Evolutionary conservation across 2,797 vertebrate species (phyloP), one percentile per base, ranked within the genome.

Genomic region (Valencia hispanica): DNA sequence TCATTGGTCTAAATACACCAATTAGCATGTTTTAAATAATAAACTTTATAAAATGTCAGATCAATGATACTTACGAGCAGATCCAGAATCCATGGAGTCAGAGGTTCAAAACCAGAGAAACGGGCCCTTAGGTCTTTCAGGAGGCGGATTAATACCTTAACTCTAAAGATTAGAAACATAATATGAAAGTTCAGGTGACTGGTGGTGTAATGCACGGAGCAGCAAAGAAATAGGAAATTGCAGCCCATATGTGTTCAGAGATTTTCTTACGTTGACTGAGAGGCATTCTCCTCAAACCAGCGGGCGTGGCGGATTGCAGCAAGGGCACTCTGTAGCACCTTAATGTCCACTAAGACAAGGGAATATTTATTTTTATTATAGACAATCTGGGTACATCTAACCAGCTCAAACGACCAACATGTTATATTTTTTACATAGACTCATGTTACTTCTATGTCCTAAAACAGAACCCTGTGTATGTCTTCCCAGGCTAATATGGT

Each of bases 251-350:
- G 6, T 30, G n/a, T 22, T 22, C 15, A n/a, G 25, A 36, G 36
- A 30, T 20, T 18, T 63, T 78, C 97, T 96, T 92, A 98, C 98
- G 97, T 99, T 68, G 98, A 99, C 85, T 98, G 98, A 2, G 98
- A 99, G 18, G 98, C 98, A 0, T 99, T 99, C 90, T 99, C 98
- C 85, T 99, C 98, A 41, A 99, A 99, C 98, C 98, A 99, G 72
- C 98, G 97, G 2, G 98, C 97, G 0, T 99, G 98, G 5, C 98
- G 93, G 88, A 99, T 98, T 78, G 97, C 98, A 0, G 98, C 98
- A n/a, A 99, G 94, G 8, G 98, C 98, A 1, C 97, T 99, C 90
- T 99, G 98, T 77, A 99, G 93, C 71, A 99, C 98, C 85, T 99
- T 99, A 86, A 99, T 99, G 88, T 99, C 98, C 96, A 99, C 98